Conservation (phyloP, 2,888 invertebrate species). For the Sphaerophoria taeniata region DNA sequence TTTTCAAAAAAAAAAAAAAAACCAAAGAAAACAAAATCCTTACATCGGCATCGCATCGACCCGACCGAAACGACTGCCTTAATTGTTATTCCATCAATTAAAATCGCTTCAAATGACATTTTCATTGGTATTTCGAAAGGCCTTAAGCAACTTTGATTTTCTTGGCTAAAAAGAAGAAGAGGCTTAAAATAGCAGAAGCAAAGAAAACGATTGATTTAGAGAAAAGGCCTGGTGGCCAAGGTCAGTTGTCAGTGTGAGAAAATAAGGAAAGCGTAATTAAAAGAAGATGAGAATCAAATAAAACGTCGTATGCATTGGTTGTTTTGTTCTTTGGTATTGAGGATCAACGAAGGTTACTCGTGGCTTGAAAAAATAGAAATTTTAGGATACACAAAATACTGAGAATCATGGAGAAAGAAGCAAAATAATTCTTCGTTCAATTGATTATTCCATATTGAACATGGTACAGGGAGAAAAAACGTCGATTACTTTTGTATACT, state of each 20-base stretch:
- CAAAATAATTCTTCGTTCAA: too few species aligned
- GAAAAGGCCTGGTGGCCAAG: too few species aligned
- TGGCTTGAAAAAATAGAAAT: too few species aligned
- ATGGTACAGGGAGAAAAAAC: too few species aligned
- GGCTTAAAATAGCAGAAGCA: too few species aligned
- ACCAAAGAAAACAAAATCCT: background rate
- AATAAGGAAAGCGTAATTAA: slow-evolving; percentile 62
- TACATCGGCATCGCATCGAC: background rate
- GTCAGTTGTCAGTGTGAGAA: slow-evolving; percentile 1
- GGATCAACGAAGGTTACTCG: too few species aligned
- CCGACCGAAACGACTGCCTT: slow-evolving; percentile 17
- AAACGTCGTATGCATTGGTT: slow-evolving; percentile 27
- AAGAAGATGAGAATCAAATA: slow-evolving; percentile 62
- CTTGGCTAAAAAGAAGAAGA: slow-evolving; percentile 6
- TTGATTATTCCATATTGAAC: too few species aligned
- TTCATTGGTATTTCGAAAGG: slow-evolving; percentile 54
- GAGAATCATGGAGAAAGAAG: too few species aligned
- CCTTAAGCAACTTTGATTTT: slow-evolving; percentile 51
- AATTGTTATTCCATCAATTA: slow-evolving; percentile 66
- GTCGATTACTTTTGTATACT: too few species aligned
- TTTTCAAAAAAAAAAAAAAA: slow-evolving; percentile 13
- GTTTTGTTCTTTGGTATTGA: background rate
- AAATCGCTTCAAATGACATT: slow-evolving; percentile 67
- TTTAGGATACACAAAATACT: too few species aligned
- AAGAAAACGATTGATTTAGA: too few species aligned